These are phyloP conservation scores for Frieseomelitta varia DNA, from an alignment of 1,140 invertebrate species.

Conservation along the genomic window DNA sequence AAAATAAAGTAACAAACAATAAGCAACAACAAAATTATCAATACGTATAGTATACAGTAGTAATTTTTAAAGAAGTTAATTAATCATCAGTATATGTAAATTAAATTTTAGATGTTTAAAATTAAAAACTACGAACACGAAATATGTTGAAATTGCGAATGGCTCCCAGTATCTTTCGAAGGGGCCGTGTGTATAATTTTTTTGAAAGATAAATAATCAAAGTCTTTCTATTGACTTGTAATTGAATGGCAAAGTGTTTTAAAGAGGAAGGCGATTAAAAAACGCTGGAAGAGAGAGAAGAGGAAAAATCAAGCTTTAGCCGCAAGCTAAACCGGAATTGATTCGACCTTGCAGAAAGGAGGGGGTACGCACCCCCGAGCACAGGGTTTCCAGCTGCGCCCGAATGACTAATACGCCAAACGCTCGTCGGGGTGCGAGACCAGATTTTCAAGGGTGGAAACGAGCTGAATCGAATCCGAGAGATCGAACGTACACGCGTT, in stretches of 20 bases:
- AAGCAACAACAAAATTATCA: too few species aligned
- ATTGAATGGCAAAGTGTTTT: background rate
- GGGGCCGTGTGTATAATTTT: too few species aligned
- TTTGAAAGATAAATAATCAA: too few species aligned
- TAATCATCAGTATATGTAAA: too few species aligned
- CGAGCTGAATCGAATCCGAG: slow-evolving; percentile 56
- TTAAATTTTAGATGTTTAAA: too few species aligned
- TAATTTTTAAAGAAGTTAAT: too few species aligned
- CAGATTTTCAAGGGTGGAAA: slow-evolving; percentile 70
- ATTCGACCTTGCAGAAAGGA: slow-evolving; percentile 66
- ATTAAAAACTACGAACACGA: too few species aligned
- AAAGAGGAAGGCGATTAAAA: background rate
- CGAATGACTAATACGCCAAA: slow-evolving; percentile 78
- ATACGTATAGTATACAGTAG: too few species aligned
- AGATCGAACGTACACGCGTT: slow-evolving; percentile 47
- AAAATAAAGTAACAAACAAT: too few species aligned
- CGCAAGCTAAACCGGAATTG: slow-evolving; percentile 68
- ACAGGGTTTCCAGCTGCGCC: slow-evolving; percentile 73
- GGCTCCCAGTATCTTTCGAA: too few species aligned
- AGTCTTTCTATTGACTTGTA: too few species aligned
- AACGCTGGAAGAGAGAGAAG: background rate
- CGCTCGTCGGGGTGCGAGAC: slow-evolving; percentile 72
- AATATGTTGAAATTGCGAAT: too few species aligned
- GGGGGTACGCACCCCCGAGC: slow-evolving; percentile 60
- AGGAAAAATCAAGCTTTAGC: slow-evolving; percentile 19